phyloP scores from a whole-genome alignment of 1,140 invertebrate genomes.

The Drosophila rhopaloa region DNA sequence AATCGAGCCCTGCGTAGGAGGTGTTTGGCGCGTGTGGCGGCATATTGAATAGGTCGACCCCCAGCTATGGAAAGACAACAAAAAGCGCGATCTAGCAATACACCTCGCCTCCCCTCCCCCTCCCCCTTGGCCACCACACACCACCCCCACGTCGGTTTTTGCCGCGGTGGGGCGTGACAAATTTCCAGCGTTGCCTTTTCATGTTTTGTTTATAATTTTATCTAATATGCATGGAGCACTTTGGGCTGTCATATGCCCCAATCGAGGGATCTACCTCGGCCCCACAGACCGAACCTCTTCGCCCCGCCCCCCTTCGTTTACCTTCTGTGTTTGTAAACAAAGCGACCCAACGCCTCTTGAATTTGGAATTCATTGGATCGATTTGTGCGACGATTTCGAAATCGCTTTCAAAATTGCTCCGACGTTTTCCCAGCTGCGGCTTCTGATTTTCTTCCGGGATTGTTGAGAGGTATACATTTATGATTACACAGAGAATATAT shows the following conservation, averaged over 20 bases:
- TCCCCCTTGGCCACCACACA: neutral
- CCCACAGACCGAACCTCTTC: slow-evolving; percentile 4
- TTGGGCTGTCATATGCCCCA: slow-evolving; percentile 49
- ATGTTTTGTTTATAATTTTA: slow-evolving; percentile 80
- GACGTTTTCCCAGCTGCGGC: slow-evolving; percentile 27
- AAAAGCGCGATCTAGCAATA: slow-evolving; percentile 56
- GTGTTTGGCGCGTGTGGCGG: slow-evolving; percentile 81
- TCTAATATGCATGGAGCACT: slow-evolving; percentile 71
- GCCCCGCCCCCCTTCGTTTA: neutral
- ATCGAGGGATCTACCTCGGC: slow-evolving; percentile 39
- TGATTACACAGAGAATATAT: neutral
- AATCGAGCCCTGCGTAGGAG: slow-evolving; percentile 64
- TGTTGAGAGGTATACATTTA: neutral
- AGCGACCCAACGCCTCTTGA: slow-evolving; percentile 58
- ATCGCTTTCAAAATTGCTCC: slow-evolving; percentile 51
- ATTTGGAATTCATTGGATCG: slow-evolving; percentile 52
- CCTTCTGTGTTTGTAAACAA: slow-evolving; percentile 69
- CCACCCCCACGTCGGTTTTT: slow-evolving; percentile 16
- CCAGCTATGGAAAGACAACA: slow-evolving; percentile 69
- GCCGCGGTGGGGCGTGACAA: slow-evolving; percentile 69
- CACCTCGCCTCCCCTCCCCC: neutral
- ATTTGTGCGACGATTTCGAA: slow-evolving; percentile 62
- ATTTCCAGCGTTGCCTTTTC: slow-evolving; percentile 67
- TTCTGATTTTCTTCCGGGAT: slow-evolving; percentile 20
- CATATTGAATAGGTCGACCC: slow-evolving; percentile 81